Conservation (phyloP, 2,797 vertebrate species). For the Nannoperca australis region DNA sequence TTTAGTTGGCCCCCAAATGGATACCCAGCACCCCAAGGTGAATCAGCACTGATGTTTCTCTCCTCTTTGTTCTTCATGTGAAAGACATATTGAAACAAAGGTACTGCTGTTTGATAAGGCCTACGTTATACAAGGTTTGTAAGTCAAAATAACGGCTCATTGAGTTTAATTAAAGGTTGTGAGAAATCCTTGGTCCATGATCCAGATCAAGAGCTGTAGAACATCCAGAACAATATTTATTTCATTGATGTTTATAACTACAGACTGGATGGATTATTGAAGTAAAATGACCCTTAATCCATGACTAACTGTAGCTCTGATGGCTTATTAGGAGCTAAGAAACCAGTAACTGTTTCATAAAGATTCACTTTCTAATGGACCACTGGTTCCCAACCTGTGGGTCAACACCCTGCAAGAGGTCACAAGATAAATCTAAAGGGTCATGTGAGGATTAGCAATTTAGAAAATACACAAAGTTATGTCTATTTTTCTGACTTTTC, state of each 20-base stretch:
- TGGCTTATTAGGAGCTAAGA: not conserved
- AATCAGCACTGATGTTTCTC: not conserved
- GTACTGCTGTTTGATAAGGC: not conserved
- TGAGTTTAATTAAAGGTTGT: not conserved
- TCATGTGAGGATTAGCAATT: too few relatives aligned
- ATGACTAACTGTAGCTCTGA: too few relatives aligned
- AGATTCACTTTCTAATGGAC: not conserved
- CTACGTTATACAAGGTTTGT: not conserved
- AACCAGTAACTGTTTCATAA: not conserved
- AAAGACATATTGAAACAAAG: not conserved
- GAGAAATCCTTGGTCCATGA: not conserved
- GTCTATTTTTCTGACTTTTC: too few relatives aligned
- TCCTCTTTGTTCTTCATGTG: not conserved
- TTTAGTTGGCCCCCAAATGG: constrained; percentile 89
- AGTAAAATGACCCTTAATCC: not conserved
- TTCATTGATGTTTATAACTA: not conserved
- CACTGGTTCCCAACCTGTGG: not conserved
- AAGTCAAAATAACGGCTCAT: not conserved
- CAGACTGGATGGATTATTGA: not conserved
- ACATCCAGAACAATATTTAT: not conserved
- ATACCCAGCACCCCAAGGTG: constrained; percentile 90
- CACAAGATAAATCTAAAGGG: too few relatives aligned
- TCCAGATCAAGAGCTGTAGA: not conserved
- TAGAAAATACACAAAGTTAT: too few relatives aligned
- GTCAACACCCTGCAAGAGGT: too few relatives aligned